Evolutionary conservation across 92 coral and sea anemone species (phyloP).

Genomic region (Palythoa grandis): DNA sequence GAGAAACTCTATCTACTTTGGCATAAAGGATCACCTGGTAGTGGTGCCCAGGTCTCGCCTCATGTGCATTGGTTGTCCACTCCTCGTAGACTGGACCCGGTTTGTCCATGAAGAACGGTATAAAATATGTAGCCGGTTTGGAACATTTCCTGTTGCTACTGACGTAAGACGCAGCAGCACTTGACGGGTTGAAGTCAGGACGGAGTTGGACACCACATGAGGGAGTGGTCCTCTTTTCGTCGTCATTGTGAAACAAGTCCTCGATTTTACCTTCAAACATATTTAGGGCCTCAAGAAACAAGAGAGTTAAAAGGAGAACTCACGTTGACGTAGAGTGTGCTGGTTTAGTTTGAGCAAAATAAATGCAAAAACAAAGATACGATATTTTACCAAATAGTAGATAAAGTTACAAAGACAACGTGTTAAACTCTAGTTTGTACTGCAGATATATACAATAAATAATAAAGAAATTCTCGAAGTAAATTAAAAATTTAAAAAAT

Average conservation of each 20-base stretch:
- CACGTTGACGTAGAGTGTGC: too few species aligned
- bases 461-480: too few species aligned
- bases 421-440: too few species aligned
- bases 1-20: background rate
- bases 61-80: constrained; percentile 42
- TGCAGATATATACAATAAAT: too few species aligned
- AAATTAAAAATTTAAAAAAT: too few species aligned
- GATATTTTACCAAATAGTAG: too few species aligned
- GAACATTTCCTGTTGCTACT: constrained; percentile 1
- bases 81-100: constrained; percentile 45
- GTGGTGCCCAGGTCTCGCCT: constrained; percentile 48
- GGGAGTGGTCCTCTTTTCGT: constrained; percentile 37
- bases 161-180: constrained; percentile 15
- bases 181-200: constrained; percentile 30
- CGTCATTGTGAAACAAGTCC: constrained; percentile 31
- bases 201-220: constrained; percentile 9
- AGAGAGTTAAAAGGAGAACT: background rate
- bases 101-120: constrained; percentile 34
- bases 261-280: constrained; percentile 25
- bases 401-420: too few species aligned
- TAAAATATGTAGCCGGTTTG: background rate
- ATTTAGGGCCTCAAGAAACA: constrained; percentile 12
- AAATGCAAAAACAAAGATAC: too few species aligned
- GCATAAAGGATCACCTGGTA: background rate
- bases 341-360: too few species aligned